Conservation (phyloP, 2,888 invertebrate species). For the Chloroclysta siterata region DNA sequence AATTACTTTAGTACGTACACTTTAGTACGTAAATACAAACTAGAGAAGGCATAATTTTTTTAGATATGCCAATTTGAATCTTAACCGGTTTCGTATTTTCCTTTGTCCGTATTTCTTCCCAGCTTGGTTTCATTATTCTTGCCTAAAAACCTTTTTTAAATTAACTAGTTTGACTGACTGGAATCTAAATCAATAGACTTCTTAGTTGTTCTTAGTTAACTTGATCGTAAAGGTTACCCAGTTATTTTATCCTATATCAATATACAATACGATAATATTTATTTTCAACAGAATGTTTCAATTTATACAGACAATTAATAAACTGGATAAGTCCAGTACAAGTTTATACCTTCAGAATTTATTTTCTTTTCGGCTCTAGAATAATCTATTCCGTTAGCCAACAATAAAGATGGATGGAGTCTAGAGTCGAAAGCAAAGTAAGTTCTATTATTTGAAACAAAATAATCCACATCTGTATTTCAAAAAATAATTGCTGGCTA, state of each 20-base stretch:
- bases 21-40: too few species aligned
- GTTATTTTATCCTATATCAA: not conserved
- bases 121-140: not conserved
- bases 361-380: not conserved
- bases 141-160: not conserved
- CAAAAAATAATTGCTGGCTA: too few species aligned
- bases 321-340: not conserved
- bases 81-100: too few species aligned
- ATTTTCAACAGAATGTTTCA: too few species aligned
- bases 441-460: too few species aligned
- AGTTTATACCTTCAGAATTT: not conserved
- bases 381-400: not conserved
- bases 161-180: not conserved
- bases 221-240: constrained; percentile 1
- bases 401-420: not conserved
- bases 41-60: too few species aligned
- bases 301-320: too few species aligned
- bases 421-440: too few species aligned
- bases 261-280: too few species aligned
- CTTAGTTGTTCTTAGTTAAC: not conserved
- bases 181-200: not conserved
- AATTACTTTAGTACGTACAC: not conserved
- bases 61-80: too few species aligned
- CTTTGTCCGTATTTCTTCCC: too few species aligned
- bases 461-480: too few species aligned